Evolutionary conservation across 2,113 vertebrate species (phyloP).

Genomic region (Collichthys lucidus): DNA sequence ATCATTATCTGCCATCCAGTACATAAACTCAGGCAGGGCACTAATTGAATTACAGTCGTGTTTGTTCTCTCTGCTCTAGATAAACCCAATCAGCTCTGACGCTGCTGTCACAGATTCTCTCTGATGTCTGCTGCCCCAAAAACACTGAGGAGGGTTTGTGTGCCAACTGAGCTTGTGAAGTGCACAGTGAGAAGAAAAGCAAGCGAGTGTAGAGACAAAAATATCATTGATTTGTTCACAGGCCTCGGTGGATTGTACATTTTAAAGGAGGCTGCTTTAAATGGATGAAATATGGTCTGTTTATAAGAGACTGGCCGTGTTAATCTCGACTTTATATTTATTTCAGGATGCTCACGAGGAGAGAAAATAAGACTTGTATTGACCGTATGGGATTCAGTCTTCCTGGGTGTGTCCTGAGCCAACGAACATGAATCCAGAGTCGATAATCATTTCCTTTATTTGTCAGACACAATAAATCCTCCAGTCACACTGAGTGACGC

Average conservation of each 20-base stretch:
- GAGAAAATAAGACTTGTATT: background rate
- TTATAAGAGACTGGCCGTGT: background rate
- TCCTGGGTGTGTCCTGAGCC: background rate
- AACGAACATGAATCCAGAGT: background rate
- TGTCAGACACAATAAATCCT: no score
- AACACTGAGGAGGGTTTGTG: background rate
- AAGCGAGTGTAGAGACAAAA: background rate
- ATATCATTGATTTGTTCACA: background rate
- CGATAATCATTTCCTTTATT: background rate
- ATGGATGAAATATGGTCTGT: background rate
- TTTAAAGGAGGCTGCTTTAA: background rate
- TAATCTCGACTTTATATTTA: background rate
- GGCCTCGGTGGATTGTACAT: background rate
- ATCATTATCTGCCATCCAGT: constrained; percentile 21
- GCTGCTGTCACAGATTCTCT: constrained; percentile 19
- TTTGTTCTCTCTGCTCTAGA: constrained; percentile 13
- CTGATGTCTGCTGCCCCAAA: constrained; percentile 23
- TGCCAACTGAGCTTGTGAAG: background rate
- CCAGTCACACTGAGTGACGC: background rate
- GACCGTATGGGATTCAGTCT: background rate
- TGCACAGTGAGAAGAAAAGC: background rate
- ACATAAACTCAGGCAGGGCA: background rate
- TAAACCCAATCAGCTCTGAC: constrained; percentile 25
- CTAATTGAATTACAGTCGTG: constrained; percentile 28
- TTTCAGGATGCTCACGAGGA: background rate